Evolutionary conservation across 2,797 vertebrate genomes (phyloP).

Genomic region (Huso huso): DNA sequence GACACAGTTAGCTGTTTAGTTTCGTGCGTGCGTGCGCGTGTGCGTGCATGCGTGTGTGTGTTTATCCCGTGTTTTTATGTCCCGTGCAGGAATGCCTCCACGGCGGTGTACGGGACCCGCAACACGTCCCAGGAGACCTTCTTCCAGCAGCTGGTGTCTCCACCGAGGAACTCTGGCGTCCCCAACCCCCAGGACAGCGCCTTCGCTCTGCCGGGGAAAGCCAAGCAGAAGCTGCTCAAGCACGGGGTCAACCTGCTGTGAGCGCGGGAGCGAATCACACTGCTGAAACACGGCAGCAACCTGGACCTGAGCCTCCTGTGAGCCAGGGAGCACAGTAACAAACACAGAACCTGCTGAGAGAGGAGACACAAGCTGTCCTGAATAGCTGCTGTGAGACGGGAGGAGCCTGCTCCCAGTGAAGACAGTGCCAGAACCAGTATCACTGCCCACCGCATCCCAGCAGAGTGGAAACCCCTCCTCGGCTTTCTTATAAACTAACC

Average conservation of each 20-base stretch:
- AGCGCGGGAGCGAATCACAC: conserved; percentile 10
- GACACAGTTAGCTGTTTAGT: background rate
- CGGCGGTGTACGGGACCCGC: conserved; percentile 70
- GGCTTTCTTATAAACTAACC: background rate
- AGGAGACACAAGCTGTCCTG: too few relatives aligned
- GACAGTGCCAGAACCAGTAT: background rate
- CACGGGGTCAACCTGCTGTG: conserved; percentile 87
- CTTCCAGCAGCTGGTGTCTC: conserved; percentile 72
- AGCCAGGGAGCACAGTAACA: too few relatives aligned
- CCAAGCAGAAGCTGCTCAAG: conserved; percentile 82
- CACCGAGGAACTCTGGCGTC: conserved; percentile 73
- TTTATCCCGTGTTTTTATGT: conserved; percentile 14
- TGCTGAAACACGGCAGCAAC: too few relatives aligned
- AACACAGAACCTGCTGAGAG: too few relatives aligned
- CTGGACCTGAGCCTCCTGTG: too few relatives aligned
- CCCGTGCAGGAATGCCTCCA: conserved; percentile 62
- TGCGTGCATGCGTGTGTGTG: conserved; percentile 5
- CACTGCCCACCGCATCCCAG: background rate
- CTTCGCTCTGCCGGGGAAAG: conserved; percentile 74
- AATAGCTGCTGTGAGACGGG: too few relatives aligned
- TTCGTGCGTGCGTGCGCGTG: conserved; percentile 1
- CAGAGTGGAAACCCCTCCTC: background rate
- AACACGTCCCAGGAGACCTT: conserved; percentile 79
- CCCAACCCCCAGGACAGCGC: conserved; percentile 81
- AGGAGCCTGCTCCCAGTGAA: background rate